A percentile compares a stretch with the other conserved stretches of the same genome.
phyloP scores from a whole-genome alignment of 2,888 invertebrate genomes.

The Plagodis pulveraria region DNA sequence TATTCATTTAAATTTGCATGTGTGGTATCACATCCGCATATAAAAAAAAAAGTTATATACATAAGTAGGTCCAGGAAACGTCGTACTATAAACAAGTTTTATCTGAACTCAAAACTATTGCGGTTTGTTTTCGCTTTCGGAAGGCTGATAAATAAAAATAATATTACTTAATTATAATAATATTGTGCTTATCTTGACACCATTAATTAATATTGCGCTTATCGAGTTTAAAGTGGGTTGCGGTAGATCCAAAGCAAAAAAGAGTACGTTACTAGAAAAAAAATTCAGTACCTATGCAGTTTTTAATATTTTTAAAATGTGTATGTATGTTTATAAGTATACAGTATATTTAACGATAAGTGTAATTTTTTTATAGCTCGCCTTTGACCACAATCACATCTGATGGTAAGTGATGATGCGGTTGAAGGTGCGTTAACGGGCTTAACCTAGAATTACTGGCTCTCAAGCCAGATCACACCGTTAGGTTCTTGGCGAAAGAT shows the following conservation, averaged over 20 bases:
- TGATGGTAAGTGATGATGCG: too few species aligned
- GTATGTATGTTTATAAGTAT: too few species aligned
- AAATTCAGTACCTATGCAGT: background rate
- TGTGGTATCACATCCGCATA: constrained; percentile 11
- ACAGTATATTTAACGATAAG: too few species aligned
- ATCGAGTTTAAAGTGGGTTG: constrained; percentile 61
- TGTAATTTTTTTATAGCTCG: too few species aligned
- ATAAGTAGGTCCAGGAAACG: constrained; percentile 51
- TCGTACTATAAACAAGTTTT: constrained; percentile 59
- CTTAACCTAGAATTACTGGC: too few species aligned
- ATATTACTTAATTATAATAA: constrained; percentile 44
- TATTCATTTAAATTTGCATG: constrained; percentile 17
- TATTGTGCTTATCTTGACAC: constrained; percentile 66
- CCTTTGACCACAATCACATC: too few species aligned
- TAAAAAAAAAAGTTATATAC: constrained; percentile 7
- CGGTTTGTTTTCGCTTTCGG: constrained; percentile 69
- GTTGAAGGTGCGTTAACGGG: too few species aligned
- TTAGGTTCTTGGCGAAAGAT: too few species aligned
- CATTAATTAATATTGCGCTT: constrained; percentile 71
- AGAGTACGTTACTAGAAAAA: constrained; percentile 24
- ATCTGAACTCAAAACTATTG: constrained; percentile 50
- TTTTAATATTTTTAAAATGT: too few species aligned
- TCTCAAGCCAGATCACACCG: too few species aligned
- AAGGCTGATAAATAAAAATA: constrained; percentile 45
- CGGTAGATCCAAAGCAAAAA: constrained; percentile 36